Evolutionary conservation across 1,140 invertebrate genomes (phyloP), one percentile per base, ranked within the genome.

Genomic region (Melitaea cinxia): DNA sequence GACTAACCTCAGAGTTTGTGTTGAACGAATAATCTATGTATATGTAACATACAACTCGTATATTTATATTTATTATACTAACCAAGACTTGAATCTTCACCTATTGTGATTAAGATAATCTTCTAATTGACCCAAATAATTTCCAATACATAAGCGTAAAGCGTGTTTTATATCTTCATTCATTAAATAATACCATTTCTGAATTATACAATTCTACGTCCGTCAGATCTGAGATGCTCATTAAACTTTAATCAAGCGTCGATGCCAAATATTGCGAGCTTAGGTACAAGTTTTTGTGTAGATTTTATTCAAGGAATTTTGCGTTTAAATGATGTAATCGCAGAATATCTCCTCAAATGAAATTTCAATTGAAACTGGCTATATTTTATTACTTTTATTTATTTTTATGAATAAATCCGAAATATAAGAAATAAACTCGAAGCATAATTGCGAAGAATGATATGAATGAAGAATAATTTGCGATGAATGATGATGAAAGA

Each of bases 161-260:
- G n/a, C n/a, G n/a, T n/a, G n/a, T n/a, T n/a, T n/a, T n/a, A n/a
- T n/a, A n/a, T n/a, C 12, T 33, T 33, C 6, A 9, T 33, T 10
- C 12, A 33, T 1, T 33, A 7, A 33, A 1, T 39, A 14, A 9
- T 42, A 15, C 10, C 37, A 42, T 17, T 42, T 42, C 37, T 42
- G 1, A 42, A 0, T 0, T 19, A 42, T 42, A 17, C 3, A 7
- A 9, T 42, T 42, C 37, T 42, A 1, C 10, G 37, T 42, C 37
- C 1, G 5, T 42, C 37, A 19, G 14, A 5, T 2, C 15, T 15
- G 37, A 42, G 37, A 7, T 42, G 37, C 37, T 42, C 15, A 42
- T 42, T 42, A 17, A 42, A 17, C 37, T 42, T 42, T 42, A 42
- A 42, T 42, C 37, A 42, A 42, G 37, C 37, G 37, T 42, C 37